These are phyloP conservation scores for Cardiocondyla obscurior DNA, from an alignment of 1,140 invertebrate genomes.

Conservation along the genomic window DNA sequence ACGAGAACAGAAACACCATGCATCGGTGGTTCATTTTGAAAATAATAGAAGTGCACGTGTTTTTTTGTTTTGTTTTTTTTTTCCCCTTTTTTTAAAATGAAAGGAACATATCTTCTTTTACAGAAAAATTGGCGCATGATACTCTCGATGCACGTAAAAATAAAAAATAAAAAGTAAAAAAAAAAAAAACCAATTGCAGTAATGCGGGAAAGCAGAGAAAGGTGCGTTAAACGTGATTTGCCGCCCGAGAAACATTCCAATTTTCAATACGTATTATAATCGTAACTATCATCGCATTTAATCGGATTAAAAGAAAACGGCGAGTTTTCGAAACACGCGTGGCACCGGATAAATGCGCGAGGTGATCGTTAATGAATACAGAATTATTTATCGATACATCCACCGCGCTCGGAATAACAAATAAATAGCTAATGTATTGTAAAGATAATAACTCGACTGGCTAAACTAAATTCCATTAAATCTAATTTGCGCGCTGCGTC, in stretches of 20 bases:
- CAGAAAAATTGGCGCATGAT: not conserved
- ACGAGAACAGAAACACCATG: not conserved
- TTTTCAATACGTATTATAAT: constrained; percentile 18
- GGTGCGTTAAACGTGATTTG: not conserved
- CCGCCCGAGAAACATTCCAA: constrained; percentile 8
- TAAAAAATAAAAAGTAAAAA: not conserved
- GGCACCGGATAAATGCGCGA: not conserved
- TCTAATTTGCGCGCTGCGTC: not conserved
- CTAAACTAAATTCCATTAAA: constrained; percentile 13
- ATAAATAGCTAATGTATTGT: constrained; percentile 20
- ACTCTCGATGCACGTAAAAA: not conserved
- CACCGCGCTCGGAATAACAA: not conserved
- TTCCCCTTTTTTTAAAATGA: not conserved
- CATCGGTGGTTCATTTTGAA: not conserved
- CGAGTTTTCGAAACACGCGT: not conserved
- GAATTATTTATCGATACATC: constrained; percentile 15
- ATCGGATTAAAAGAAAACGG: constrained; percentile 9
- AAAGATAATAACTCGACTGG: constrained; percentile 28
- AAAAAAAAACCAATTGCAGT: not conserved
- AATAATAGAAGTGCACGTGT: not conserved
- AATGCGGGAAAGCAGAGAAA: not conserved
- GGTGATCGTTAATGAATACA: not conserved
- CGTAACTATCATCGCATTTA: not conserved
- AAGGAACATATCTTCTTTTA: not conserved
- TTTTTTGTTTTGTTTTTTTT: no score